Percentiles rank a stretch among this genome's conserved stretches.
phyloP scores from a whole-genome alignment of 2,113 vertebrate genomes.

The Melanocharis versteri region DNA sequence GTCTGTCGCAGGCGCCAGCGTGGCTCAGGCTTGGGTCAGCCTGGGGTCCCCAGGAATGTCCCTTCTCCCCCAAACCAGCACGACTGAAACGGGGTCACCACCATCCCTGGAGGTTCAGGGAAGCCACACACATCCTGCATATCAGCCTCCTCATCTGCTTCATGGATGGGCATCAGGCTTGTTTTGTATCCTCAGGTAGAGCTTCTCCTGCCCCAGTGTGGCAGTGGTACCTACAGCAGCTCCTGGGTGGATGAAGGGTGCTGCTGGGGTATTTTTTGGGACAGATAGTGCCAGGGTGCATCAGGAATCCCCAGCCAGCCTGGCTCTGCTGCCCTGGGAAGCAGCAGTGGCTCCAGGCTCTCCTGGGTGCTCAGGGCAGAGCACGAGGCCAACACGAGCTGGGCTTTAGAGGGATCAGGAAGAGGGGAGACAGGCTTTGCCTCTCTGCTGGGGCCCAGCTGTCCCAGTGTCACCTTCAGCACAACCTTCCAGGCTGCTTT shows the following conservation, averaged over 20 bases:
- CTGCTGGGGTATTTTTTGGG: background rate
- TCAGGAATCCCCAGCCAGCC: background rate
- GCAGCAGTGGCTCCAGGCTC: background rate
- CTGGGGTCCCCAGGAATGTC: background rate
- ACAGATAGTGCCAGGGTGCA: background rate
- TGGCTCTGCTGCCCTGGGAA: background rate
- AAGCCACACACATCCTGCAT: background rate
- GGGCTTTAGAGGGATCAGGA: background rate
- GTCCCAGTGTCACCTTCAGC: background rate
- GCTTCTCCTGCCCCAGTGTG: background rate
- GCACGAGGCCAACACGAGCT: rapidly evolving
- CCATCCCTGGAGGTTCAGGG: background rate
- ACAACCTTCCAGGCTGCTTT: background rate
- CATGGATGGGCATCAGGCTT: background rate
- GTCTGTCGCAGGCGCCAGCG: background rate
- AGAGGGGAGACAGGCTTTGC: background rate
- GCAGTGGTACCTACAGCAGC: background rate
- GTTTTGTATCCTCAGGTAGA: background rate
- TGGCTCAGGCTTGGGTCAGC: background rate
- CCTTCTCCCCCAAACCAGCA: background rate
- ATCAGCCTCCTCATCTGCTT: background rate
- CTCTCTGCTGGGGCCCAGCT: background rate
- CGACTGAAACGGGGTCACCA: background rate
- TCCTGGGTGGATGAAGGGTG: background rate
- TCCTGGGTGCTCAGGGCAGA: background rate